A percentile compares a stretch with the other conserved stretches of the same genome.
phyloP scores from a whole-genome alignment of 2,888 invertebrate genomes.

The Leptarthrus brevirostris region DNA sequence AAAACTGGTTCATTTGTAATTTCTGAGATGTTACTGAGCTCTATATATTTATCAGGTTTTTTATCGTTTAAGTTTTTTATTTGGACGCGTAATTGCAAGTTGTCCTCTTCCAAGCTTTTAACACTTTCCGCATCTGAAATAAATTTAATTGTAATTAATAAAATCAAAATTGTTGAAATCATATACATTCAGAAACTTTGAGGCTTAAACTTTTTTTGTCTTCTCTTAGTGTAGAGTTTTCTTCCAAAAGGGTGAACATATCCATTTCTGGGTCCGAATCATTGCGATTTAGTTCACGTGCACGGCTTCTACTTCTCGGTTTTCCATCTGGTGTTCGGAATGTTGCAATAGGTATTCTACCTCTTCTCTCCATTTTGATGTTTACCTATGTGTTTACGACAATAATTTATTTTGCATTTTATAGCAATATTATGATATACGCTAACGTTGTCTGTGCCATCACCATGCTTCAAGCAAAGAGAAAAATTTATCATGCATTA shows the following conservation, averaged over 20 bases:
- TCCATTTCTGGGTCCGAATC: slow-evolving; percentile 66
- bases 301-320: slow-evolving; percentile 65
- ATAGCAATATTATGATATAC: too few relatives aligned
- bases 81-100: slow-evolving; percentile 39
- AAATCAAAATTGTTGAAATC: too few relatives aligned
- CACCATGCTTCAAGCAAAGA: too few relatives aligned
- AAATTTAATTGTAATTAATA: too few relatives aligned
- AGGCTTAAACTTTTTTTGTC: slow-evolving; percentile 64
- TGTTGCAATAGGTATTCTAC: slow-evolving; percentile 65
- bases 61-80: slow-evolving; percentile 44
- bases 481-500: too few relatives aligned
- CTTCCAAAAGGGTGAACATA: slow-evolving; percentile 65
- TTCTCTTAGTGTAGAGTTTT: slow-evolving; percentile 65
- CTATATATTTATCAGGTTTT: slow-evolving; percentile 17
- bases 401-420: too few relatives aligned
- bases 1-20: not conserved
- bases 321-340: slow-evolving; percentile 66
- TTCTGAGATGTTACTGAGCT: not conserved
- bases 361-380: slow-evolving; percentile 63
- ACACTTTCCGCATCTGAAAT: slow-evolving; percentile 21
- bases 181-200: slow-evolving; percentile 64
- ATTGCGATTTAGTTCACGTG: slow-evolving; percentile 64
- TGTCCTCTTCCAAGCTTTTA: slow-evolving; percentile 48
- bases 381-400: too few relatives aligned
- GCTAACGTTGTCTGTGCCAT: too few relatives aligned